A percentile compares a stretch with the other conserved stretches of the same genome.
Conservation (phyloP, 2,113 vertebrate species). For the Larimichthys crocea region DNA sequence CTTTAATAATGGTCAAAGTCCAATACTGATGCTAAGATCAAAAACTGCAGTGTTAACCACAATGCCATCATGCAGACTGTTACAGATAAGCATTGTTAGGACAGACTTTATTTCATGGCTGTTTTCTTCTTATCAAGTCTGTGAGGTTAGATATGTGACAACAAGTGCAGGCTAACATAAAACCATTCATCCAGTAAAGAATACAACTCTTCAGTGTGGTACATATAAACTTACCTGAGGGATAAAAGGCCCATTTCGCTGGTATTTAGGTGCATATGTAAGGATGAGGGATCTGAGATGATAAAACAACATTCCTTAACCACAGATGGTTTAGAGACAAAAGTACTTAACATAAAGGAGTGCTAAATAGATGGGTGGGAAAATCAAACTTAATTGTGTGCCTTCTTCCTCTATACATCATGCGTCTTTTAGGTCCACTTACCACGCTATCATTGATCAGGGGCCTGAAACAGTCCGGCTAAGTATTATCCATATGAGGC, state of each 20-base stretch:
- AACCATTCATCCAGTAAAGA: not conserved
- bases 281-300: constrained; percentile 67
- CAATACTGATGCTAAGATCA: too few relatives aligned
- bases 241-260: constrained; percentile 69
- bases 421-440: constrained; percentile 11
- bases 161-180: not conserved
- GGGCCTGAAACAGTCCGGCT: constrained; percentile 60
- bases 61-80: too few relatives aligned
- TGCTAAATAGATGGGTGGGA: not conserved
- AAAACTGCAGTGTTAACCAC: too few relatives aligned
- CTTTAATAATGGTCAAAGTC: too few relatives aligned
- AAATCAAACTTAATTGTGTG: not conserved
- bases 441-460: constrained; percentile 80
- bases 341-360: not conserved
- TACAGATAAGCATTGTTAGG: too few relatives aligned
- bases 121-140: not conserved
- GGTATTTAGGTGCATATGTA: constrained; percentile 81
- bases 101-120: too few relatives aligned
- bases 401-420: not conserved
- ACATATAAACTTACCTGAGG: constrained; percentile 75
- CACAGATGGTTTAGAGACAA: not conserved
- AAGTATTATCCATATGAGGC: constrained; percentile 73
- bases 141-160: not conserved
- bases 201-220: not conserved
- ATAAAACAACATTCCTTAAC: not conserved